Percentiles rank a stretch among this genome's conserved stretches.
Evolutionary conservation across 2,113 vertebrate genomes (phyloP).

Genomic region (Electrona antarctica): DNA sequence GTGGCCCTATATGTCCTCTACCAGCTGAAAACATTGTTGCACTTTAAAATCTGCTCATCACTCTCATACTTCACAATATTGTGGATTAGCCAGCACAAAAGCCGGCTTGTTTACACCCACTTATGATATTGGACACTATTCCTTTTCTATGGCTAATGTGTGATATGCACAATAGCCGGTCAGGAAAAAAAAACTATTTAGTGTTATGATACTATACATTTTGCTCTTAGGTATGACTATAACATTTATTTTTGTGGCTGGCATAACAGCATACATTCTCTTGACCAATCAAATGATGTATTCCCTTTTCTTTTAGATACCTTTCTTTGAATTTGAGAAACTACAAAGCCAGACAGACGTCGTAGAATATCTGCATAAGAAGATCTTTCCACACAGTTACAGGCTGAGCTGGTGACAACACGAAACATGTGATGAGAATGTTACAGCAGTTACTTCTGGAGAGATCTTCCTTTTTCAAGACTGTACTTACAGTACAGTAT

Average conservation of each 20-base stretch:
- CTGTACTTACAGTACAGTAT: background rate
- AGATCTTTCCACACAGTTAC: constrained; percentile 84
- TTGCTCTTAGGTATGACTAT: background rate
- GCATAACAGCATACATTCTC: no score
- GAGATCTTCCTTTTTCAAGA: background rate
- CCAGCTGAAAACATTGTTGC: no score
- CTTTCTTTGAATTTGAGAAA: constrained; percentile 85
- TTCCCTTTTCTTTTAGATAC: constrained; percentile 78
- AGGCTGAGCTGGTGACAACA: constrained; percentile 75
- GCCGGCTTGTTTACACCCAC: no score
- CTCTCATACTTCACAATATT: no score
- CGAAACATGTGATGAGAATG: accelerated
- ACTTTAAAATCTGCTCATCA: no score
- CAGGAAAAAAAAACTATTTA: background rate
- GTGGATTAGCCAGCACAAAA: no score
- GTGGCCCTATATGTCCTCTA: no score
- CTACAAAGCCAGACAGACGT: constrained; percentile 67
- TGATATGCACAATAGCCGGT: background rate
- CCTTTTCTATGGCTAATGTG: no score
- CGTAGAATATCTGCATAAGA: constrained; percentile 88
- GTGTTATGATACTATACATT: background rate
- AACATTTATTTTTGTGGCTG: background rate
- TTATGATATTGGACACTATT: no score
- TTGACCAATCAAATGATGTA: no score
- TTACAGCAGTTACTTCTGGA: constrained; percentile 43